Conservation (phyloP, 2,113 vertebrate genomes). For the Bos indicus region DNA sequence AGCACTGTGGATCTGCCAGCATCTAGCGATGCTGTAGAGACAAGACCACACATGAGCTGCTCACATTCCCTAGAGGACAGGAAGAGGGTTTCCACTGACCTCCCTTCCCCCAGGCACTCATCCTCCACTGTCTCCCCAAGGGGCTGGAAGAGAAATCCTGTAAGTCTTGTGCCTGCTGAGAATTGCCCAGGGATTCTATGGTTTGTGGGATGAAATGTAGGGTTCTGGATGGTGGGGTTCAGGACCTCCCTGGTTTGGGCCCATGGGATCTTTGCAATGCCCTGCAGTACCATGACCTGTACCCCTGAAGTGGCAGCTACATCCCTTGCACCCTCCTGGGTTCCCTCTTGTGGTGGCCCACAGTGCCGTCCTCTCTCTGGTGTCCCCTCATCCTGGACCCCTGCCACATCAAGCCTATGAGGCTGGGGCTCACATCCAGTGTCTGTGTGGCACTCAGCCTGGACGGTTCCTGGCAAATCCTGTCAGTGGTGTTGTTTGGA, state of each 20-base stretch:
- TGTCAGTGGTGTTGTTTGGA: background rate
- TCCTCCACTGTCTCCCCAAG: background rate
- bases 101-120: background rate
- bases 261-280: fast-evolving
- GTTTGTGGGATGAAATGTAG: background rate
- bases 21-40: background rate
- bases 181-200: background rate
- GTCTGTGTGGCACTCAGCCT: background rate
- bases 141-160: background rate
- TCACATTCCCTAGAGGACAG: background rate
- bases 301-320: fast-evolving
- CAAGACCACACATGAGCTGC: fast-evolving
- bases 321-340: background rate
- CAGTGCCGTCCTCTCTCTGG: background rate
- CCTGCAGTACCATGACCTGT: fast-evolving
- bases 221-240: background rate
- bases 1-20: too few relatives aligned
- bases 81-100: background rate
- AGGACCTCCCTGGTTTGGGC: background rate
- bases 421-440: too few relatives aligned
- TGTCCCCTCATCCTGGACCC: too few relatives aligned
- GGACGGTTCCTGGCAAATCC: fast-evolving
- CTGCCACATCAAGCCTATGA: fast-evolving
- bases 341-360: background rate
- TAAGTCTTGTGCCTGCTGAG: background rate